Evolutionary conservation across 30 jellyfish, hydroid and myxozoan genomes (phyloP).

Genomic region (Chrysaora quinquecirrha): DNA sequence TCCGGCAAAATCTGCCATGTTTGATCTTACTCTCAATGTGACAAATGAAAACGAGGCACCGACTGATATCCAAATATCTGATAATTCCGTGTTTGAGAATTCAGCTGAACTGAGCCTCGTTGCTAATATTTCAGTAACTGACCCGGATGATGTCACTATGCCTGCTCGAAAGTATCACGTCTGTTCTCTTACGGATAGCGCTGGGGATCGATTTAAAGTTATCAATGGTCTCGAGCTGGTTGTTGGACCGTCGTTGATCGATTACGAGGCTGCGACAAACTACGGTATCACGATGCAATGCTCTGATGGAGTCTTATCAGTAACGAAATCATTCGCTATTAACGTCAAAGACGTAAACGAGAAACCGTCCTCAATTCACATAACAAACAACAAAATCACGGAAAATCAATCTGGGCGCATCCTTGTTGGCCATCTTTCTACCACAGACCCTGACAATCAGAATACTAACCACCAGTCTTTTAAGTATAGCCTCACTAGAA

Average conservation of each 20-base stretch:
- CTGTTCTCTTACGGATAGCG: conserved; percentile 40
- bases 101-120: conserved; percentile 50
- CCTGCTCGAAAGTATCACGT: conserved; percentile 3
- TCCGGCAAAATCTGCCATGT: conserved; percentile 34
- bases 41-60: conserved; percentile 88
- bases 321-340: conserved; percentile 35
- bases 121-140: conserved; percentile 69
- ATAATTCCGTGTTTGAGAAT: conserved; percentile 64
- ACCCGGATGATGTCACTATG: conserved; percentile 68
- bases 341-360: conserved; percentile 82
- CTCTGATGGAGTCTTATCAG: conserved; percentile 63
- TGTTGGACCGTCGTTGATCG: conserved; percentile 61
- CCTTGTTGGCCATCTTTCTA: conserved; percentile 50
- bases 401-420: conserved; percentile 51
- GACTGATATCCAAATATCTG: conserved; percentile 49
- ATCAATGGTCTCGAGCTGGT: conserved; percentile 16
- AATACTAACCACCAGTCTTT: conserved; percentile 44
- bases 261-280: conserved; percentile 46
- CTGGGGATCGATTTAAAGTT: conserved; percentile 48
- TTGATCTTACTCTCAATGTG: conserved; percentile 32
- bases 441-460: conserved; percentile 83
- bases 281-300: conserved; percentile 51
- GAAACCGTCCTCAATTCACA: conserved; percentile 59
- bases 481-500: conserved; percentile 59
- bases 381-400: conserved; percentile 40